Evolutionary conservation across 2,113 vertebrate species (phyloP).

Genomic region (Sander lucioperca): DNA sequence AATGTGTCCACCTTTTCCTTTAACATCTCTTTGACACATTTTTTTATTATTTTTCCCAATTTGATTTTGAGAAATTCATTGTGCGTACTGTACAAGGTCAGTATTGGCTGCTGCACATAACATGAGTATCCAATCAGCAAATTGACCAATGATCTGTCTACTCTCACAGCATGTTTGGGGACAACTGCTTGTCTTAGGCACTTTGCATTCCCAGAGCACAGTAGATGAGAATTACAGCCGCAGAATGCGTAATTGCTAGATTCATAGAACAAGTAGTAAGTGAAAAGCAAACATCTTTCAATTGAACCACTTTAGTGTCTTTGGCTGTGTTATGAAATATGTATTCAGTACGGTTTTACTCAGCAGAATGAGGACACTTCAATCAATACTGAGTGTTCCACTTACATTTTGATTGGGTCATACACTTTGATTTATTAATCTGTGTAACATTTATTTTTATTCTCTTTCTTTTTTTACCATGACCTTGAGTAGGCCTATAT

Average conservation of each 20-base stretch:
- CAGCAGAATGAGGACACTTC: conserved; percentile 42
- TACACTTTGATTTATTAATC: conserved; percentile 62
- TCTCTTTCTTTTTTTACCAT: conserved; percentile 1
- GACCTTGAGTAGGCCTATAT: conserved; percentile 66
- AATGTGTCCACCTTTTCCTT: not conserved
- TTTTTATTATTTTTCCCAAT: not conserved
- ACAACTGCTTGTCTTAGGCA: conserved; percentile 22
- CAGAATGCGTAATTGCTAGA: conserved; percentile 27
- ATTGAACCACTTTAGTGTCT: conserved; percentile 22
- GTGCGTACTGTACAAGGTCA: conserved; percentile 15
- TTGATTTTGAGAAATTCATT: conserved; percentile 12
- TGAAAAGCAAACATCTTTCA: conserved; percentile 31
- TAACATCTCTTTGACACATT: not conserved
- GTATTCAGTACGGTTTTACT: conserved; percentile 42
- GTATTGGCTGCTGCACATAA: conserved; percentile 19
- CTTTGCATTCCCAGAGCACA: conserved; percentile 30
- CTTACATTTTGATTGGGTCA: conserved; percentile 55
- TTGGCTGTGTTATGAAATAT: conserved; percentile 56
- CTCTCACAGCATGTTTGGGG: conserved; percentile 37
- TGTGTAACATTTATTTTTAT: conserved; percentile 30
- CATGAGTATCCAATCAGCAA: conserved; percentile 35
- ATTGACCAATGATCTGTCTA: conserved; percentile 30
- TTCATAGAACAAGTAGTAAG: conserved; percentile 7
- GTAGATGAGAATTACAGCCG: conserved; percentile 13
- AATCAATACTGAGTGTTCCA: conserved; percentile 58